These are phyloP conservation scores for Isotomurus palustris DNA, from an alignment of 2,888 invertebrate genomes.

Conservation along the genomic window DNA sequence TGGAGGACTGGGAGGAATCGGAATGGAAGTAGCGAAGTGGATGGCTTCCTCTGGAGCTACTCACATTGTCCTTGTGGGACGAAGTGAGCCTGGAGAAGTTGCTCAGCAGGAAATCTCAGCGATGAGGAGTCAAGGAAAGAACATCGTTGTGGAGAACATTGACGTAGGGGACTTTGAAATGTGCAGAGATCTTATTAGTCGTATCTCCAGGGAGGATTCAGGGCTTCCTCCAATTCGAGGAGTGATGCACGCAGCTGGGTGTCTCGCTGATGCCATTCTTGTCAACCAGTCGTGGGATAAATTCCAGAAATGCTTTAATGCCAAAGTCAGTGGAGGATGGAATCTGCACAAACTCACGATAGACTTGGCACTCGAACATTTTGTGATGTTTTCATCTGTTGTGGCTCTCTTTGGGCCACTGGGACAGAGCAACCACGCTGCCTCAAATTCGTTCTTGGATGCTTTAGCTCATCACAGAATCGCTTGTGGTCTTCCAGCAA, in stretches of 20 bases:
- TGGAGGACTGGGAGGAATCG: constrained; percentile 35
- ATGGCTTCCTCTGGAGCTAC: constrained; percentile 26
- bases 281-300: constrained; percentile 28
- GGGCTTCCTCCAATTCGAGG: constrained; percentile 20
- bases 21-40: constrained; percentile 28
- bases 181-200: neutral
- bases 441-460: constrained; percentile 24
- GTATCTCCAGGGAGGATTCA: neutral
- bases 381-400: constrained; percentile 27
- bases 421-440: constrained; percentile 26
- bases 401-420: constrained; percentile 16
- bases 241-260: constrained; percentile 8
- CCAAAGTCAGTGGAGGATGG: constrained; percentile 20
- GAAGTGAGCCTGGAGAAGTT: constrained; percentile 14
- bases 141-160: neutral
- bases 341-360: constrained; percentile 27
- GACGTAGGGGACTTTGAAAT: constrained; percentile 22
- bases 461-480: constrained; percentile 19
- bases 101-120: neutral
- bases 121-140: neutral
- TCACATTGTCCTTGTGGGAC: constrained; percentile 16
- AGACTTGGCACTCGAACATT: constrained; percentile 22
- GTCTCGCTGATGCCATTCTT: constrained; percentile 12
- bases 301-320: constrained; percentile 15
- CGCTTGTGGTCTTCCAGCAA: constrained; percentile 15